Percentiles rank a stretch among this genome's conserved stretches.
Evolutionary conservation across 2,113 vertebrate genomes (phyloP).

Genomic region (Cyphomyrus plagiostoma): DNA sequence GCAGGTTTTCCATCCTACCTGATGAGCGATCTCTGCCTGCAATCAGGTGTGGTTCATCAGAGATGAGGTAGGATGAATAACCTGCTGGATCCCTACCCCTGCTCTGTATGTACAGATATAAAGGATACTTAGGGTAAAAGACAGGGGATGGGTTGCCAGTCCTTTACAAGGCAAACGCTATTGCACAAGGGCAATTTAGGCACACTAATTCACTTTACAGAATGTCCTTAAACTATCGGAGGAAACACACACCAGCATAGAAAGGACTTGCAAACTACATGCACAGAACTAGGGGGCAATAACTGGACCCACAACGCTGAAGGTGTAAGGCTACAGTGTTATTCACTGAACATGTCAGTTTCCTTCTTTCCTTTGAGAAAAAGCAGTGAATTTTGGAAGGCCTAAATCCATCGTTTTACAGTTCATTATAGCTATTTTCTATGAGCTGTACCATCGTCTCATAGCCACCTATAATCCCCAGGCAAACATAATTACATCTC

Average conservation of each 20-base stretch:
- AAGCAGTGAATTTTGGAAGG: background rate
- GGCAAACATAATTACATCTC: slow-evolving; percentile 29
- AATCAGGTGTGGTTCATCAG: background rate
- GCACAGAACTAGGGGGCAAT: background rate
- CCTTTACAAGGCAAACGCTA: background rate
- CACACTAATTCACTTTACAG: background rate
- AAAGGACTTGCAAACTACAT: background rate
- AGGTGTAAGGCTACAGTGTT: background rate
- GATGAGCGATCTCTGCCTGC: background rate
- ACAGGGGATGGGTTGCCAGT: background rate
- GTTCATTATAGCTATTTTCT: background rate
- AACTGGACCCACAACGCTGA: background rate
- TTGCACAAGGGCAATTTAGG: background rate
- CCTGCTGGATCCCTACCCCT: background rate
- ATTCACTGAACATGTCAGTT: background rate
- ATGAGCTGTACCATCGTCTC: background rate
- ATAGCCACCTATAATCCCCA: background rate
- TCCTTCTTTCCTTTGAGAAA: background rate
- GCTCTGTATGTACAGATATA: background rate
- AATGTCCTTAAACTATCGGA: background rate
- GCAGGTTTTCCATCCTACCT: background rate
- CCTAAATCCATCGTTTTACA: background rate
- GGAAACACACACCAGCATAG: background rate
- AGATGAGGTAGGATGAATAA: background rate
- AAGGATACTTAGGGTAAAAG: background rate